A percentile compares a stretch with the other conserved stretches of the same genome.
phyloP scores from a whole-genome alignment of 2,113 vertebrate species.

The Aegotheles bennettii region DNA sequence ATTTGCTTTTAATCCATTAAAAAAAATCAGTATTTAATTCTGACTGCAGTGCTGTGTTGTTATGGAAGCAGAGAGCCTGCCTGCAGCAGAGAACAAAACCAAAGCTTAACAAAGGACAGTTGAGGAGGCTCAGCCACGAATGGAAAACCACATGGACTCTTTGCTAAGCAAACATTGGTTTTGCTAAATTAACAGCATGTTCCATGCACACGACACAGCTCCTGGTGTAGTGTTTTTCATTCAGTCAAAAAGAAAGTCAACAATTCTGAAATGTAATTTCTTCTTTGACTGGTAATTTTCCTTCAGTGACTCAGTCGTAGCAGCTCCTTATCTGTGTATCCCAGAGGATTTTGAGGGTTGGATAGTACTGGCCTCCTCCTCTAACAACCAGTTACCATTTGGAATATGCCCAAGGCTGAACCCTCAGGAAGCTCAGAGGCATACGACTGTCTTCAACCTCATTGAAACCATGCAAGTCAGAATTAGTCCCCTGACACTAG shows the following conservation, averaged over 20 bases:
- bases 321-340: neutral
- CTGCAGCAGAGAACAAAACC: neutral
- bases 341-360: neutral
- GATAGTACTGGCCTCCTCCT: neutral
- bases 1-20: constrained; percentile 41
- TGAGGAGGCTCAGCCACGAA: neutral
- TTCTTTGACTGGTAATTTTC: neutral
- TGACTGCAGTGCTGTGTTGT: neutral
- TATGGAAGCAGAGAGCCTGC: constrained; percentile 1
- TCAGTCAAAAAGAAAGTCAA: neutral
- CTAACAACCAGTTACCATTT: neutral
- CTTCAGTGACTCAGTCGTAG: neutral
- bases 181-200: neutral
- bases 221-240: neutral
- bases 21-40: constrained; percentile 46
- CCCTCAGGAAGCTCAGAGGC: neutral
- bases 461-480: neutral
- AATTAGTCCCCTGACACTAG: neutral
- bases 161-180: neutral
- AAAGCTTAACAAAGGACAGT: neutral
- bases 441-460: neutral
- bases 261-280: neutral
- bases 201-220: neutral
- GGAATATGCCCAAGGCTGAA: neutral
- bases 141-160: neutral